phyloP scores from a whole-genome alignment of 1,140 invertebrate species.

The Drosophila murphyi region DNA sequence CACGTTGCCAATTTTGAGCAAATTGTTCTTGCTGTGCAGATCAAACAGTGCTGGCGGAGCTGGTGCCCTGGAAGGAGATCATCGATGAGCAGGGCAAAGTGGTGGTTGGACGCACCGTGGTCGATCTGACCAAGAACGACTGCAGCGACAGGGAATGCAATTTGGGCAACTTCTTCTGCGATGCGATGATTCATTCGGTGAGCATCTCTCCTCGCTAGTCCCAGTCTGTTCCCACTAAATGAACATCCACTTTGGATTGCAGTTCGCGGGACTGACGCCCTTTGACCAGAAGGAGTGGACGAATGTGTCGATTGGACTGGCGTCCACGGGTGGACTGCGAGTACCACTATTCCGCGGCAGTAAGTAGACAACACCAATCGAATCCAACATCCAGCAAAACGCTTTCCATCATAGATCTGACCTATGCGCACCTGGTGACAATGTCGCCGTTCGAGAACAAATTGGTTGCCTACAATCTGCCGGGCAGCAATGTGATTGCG shows the following conservation, averaged over 20 bases:
- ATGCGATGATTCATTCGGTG: slow-evolving; percentile 88
- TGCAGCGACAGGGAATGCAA: slow-evolving; percentile 90
- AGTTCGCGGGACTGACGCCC: slow-evolving; percentile 69
- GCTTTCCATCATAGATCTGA: slow-evolving; percentile 85
- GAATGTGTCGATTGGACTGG: slow-evolving; percentile 88
- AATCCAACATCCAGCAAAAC: background rate
- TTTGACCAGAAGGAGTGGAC: slow-evolving; percentile 86
- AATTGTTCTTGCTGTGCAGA: slow-evolving; percentile 57
- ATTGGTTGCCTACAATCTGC: slow-evolving; percentile 88
- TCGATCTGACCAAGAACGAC: slow-evolving; percentile 86
- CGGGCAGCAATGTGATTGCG: slow-evolving; percentile 87
- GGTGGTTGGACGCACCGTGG: slow-evolving; percentile 86
- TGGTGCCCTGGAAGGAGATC: slow-evolving; percentile 87
- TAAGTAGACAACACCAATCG: slow-evolving; percentile 57
- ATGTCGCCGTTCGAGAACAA: slow-evolving; percentile 90
- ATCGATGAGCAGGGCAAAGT: slow-evolving; percentile 87
- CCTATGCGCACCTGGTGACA: slow-evolving; percentile 88
- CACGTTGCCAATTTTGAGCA: background rate
- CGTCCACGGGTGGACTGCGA: slow-evolving; percentile 90
- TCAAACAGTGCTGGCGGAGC: slow-evolving; percentile 80
- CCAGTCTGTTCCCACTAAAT: background rate
- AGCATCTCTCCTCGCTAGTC: slow-evolving; percentile 8
- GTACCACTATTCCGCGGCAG: slow-evolving; percentile 86
- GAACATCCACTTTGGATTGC: background rate
- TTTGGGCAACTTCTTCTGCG: slow-evolving; percentile 90